These are phyloP conservation scores for Ommatoiulus sabulosus DNA, from an alignment of 2,888 invertebrate genomes.

Conservation along the genomic window DNA sequence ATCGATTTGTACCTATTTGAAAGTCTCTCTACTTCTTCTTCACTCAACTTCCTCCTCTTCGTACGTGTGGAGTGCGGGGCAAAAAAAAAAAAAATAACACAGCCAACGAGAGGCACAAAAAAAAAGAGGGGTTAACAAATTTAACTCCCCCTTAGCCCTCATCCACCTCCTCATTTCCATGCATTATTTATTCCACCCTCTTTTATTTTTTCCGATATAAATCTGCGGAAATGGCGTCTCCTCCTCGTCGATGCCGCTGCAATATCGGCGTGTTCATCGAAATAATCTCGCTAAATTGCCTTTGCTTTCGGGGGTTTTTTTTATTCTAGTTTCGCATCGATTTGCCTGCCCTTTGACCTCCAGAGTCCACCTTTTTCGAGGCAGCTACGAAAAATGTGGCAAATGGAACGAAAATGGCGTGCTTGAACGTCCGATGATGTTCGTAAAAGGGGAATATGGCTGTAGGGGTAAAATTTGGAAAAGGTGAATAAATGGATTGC, in stretches of 20 bases:
- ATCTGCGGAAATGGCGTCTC: neutral
- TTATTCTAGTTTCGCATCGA: neutral
- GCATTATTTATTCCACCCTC: conserved; percentile 37
- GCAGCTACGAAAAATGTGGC: no score
- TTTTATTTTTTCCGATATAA: conserved; percentile 24
- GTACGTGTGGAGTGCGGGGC: neutral
- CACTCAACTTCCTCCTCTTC: neutral
- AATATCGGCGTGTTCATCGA: neutral
- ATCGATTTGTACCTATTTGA: conserved; percentile 40
- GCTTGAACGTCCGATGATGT: no score
- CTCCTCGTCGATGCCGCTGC: neutral
- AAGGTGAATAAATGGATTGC: no score
- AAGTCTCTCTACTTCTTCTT: neutral
- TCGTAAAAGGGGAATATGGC: no score
- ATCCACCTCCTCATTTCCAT: neutral
- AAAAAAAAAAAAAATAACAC: no score
- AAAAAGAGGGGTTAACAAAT: neutral
- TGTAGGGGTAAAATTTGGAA: no score
- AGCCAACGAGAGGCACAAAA: neutral
- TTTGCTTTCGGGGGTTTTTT: neutral
- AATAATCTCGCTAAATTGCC: neutral
- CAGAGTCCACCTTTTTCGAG: no score
- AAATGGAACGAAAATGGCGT: no score
- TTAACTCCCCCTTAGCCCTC: neutral
- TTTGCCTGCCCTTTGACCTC: neutral